Percentiles rank a stretch among this genome's conserved stretches.
Conservation (phyloP, 2,888 invertebrate species). For the Zelleria hepariella region DNA sequence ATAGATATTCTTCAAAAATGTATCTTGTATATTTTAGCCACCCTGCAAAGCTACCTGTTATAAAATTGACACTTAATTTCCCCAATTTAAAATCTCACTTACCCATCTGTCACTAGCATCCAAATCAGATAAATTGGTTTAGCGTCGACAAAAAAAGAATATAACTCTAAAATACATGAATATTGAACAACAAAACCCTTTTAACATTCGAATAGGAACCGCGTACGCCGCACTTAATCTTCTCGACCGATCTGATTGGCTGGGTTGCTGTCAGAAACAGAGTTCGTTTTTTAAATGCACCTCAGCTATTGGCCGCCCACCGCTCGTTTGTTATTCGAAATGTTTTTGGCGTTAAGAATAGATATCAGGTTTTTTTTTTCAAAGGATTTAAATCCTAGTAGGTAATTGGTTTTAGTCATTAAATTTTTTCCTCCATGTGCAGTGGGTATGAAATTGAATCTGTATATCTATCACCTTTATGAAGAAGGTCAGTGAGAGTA, state of each 20-base stretch:
- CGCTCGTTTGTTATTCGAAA: constrained; percentile 39
- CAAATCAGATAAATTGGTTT: background rate
- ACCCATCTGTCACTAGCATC: background rate
- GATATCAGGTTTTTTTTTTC: constrained; percentile 28
- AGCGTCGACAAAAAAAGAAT: constrained; percentile 9
- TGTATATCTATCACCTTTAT: constrained; percentile 9
- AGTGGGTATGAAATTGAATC: constrained; percentile 12
- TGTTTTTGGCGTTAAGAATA: constrained; percentile 30
- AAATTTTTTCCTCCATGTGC: constrained; percentile 6
- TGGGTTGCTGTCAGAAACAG: constrained; percentile 60
- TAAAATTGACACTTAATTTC: background rate
- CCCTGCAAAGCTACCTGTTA: too few species aligned
- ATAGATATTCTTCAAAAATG: too few species aligned
- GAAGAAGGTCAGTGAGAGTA: constrained; percentile 6
- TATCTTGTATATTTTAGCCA: too few species aligned
- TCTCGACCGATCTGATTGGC: constrained; percentile 59
- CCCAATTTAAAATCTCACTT: background rate
- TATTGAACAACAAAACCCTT: constrained; percentile 28
- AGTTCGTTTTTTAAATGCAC: constrained; percentile 55
- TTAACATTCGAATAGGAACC: constrained; percentile 49
- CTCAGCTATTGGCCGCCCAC: constrained; percentile 40
- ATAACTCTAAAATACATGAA: constrained; percentile 4
- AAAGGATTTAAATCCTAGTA: constrained; percentile 31
- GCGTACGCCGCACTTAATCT: constrained; percentile 45
- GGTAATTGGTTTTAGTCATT: constrained; percentile 31